Conservation (phyloP, 2,797 vertebrate genomes). For the Phaenicophaeus curvirostris region DNA sequence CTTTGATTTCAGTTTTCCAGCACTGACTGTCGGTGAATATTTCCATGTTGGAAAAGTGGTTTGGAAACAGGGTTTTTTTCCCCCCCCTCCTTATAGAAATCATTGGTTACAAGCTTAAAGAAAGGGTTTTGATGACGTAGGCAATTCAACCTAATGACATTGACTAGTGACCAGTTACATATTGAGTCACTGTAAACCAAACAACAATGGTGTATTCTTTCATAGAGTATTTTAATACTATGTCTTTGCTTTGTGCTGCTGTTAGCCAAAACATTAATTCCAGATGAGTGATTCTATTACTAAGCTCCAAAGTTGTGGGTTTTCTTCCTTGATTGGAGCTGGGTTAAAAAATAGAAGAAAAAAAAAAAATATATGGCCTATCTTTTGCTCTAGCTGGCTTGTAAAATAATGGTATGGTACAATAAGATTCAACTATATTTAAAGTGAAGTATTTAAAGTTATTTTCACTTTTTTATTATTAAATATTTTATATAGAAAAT, state of each 20-base stretch:
- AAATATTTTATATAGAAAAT: neutral
- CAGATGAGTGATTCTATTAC: neutral
- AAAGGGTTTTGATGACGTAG: neutral
- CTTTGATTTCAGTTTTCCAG: neutral
- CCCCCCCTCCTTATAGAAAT: neutral
- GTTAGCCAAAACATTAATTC: conserved; percentile 6
- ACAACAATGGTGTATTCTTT: neutral
- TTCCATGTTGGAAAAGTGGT: neutral
- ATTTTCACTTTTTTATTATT: neutral
- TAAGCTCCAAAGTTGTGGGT: neutral
- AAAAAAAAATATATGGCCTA: neutral
- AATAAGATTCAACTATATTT: neutral
- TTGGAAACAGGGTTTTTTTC: neutral
- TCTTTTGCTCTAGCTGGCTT: neutral
- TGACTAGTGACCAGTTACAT: neutral
- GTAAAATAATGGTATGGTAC: neutral
- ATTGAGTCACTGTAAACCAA: neutral
- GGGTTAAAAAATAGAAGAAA: neutral
- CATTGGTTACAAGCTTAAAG: neutral
- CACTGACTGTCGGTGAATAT: neutral
- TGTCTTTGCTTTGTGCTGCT: neutral
- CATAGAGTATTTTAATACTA: neutral
- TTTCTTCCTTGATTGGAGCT: neutral
- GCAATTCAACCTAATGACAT: neutral
- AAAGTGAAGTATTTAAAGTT: neutral